Evolutionary conservation across 1,140 invertebrate species (phyloP).

Genomic region (Ceratina australensis): DNA sequence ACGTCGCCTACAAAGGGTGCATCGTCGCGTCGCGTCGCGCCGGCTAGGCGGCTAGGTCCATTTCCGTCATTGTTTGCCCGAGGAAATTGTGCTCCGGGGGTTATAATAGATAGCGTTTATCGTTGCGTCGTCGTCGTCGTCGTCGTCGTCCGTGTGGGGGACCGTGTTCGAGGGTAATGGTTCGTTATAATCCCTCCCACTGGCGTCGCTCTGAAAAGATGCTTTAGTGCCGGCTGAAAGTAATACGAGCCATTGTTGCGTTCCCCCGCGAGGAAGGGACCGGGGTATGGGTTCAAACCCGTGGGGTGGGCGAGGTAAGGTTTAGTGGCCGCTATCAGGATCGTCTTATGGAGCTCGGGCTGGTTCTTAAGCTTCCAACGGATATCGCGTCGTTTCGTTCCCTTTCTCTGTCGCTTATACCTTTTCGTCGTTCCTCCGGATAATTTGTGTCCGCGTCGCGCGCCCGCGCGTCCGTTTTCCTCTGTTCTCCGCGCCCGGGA

Average conservation of each 20-base stretch:
- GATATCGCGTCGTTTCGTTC: not conserved
- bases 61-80: constrained; percentile 37
- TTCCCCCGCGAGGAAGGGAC: not conserved
- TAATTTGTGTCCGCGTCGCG: no score
- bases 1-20: no score
- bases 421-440: no score
- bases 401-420: no score
- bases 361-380: constrained; percentile 24
- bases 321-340: constrained; percentile 22
- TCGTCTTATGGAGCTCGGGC: constrained; percentile 18
- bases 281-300: not conserved
- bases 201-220: constrained; percentile 39
- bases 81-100: constrained; percentile 31
- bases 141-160: constrained; percentile 9
- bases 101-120: constrained; percentile 50
- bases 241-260: constrained; percentile 41
- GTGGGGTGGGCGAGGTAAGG: not conserved
- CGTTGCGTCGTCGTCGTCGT: constrained; percentile 26
- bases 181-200: constrained; percentile 41
- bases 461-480: no score
- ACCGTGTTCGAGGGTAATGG: constrained; percentile 44
- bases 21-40: no score
- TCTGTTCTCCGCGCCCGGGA: no score
- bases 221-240: constrained; percentile 38
- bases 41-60: constrained; percentile 13